Evolutionary conservation across 2,113 vertebrate species (phyloP).

Genomic region (Toxotes chatareus): DNA sequence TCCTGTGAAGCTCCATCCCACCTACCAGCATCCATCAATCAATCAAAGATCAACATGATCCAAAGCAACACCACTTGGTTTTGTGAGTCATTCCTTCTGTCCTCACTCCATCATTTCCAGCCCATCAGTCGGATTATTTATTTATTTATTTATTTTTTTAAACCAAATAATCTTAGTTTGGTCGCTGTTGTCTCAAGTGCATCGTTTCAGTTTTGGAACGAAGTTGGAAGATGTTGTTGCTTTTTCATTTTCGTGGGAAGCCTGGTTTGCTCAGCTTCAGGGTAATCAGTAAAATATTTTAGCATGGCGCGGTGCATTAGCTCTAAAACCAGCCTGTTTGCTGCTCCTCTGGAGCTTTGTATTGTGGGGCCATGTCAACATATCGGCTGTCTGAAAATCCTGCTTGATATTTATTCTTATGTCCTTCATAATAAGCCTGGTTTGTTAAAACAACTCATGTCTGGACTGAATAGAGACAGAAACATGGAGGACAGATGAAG

Average conservation of each 20-base stretch:
- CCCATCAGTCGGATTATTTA: not conserved
- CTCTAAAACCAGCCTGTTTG: not conserved
- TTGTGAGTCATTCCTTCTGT: not conserved
- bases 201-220: not conserved
- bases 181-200: not conserved
- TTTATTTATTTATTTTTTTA: no score
- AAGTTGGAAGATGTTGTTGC: not conserved
- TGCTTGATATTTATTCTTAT: not conserved
- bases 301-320: not conserved
- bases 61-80: not conserved
- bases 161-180: not conserved
- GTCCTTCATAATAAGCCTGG: not conserved
- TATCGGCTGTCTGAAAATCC: not conserved
- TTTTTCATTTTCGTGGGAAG: not conserved
- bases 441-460: not conserved
- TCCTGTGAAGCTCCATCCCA: not conserved
- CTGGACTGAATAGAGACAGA: not conserved
- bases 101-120: not conserved
- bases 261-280: not conserved
- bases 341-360: conserved; percentile 3
- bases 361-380: not conserved
- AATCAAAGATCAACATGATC: not conserved
- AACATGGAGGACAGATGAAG: not conserved
- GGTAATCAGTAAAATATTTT: not conserved
- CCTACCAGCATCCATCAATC: not conserved